Evolutionary conservation across 2,113 vertebrate genomes (phyloP).

Genomic region (Pterophyllum scalare): DNA sequence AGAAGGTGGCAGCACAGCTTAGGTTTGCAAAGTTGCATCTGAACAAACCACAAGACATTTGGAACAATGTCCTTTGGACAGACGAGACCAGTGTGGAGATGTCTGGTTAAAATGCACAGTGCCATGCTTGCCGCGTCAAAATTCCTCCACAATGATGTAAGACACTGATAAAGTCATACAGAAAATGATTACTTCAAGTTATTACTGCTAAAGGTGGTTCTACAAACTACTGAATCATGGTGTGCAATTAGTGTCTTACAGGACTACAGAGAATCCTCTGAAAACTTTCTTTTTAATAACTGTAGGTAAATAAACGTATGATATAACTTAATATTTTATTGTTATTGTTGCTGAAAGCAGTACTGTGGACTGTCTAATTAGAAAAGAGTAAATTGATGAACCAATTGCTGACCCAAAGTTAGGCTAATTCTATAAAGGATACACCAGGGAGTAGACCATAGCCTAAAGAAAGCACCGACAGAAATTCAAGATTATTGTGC

Average conservation of each 20-base stretch:
- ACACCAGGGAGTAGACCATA: not conserved
- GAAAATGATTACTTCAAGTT: not conserved
- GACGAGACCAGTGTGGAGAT: not conserved
- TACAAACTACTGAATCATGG: not conserved
- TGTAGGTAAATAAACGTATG: not conserved
- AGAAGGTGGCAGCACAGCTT: not conserved
- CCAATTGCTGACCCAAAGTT: not conserved
- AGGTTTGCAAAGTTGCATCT: not conserved
- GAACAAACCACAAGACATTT: not conserved
- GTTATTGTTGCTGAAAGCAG: too few species aligned
- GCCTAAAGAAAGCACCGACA: not conserved
- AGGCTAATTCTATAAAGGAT: not conserved
- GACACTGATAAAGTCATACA: not conserved
- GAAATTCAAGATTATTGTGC: not conserved
- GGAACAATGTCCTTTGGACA: not conserved
- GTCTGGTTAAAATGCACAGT: not conserved
- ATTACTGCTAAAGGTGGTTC: not conserved
- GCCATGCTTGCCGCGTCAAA: not conserved
- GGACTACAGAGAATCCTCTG: too few species aligned
- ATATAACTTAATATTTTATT: not conserved
- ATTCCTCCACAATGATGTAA: not conserved
- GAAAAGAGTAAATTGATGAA: slow-evolving; percentile 2
- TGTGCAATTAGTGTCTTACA: too few species aligned
- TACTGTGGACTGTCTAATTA: not conserved
- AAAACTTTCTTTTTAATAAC: too few species aligned